These are phyloP conservation scores for Sclerodermus sp. DNA, from an alignment of 2,888 invertebrate genomes.

Conservation along the genomic window DNA sequence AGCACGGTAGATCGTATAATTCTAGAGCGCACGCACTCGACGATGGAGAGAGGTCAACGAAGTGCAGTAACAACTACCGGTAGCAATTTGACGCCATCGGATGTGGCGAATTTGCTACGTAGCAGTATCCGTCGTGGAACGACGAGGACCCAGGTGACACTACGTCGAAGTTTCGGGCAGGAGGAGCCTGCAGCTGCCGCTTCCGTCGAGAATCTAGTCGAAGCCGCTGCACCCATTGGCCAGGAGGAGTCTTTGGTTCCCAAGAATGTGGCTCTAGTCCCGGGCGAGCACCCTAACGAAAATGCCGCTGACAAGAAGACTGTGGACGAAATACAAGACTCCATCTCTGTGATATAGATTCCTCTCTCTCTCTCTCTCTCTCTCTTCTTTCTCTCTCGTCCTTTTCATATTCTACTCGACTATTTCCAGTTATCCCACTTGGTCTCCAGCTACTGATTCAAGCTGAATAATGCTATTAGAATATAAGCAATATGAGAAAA, in stretches of 20 bases:
- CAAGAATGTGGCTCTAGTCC: constrained; percentile 46
- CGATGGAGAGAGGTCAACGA: constrained; percentile 32
- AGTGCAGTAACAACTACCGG: constrained; percentile 29
- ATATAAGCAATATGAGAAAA: no score
- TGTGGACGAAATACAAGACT: constrained; percentile 48
- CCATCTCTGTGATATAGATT: constrained; percentile 57
- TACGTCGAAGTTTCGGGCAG: constrained; percentile 41
- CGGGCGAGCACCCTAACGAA: constrained; percentile 26
- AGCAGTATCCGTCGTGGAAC: constrained; percentile 63
- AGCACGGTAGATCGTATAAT: constrained; percentile 33
- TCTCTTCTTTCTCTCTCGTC: no score
- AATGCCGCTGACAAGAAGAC: constrained; percentile 49
- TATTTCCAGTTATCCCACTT: no score
- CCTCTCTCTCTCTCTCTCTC: no score
- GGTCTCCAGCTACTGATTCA: no score
- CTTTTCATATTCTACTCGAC: no score
- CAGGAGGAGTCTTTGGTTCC: constrained; percentile 43
- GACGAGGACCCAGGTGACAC: constrained; percentile 45
- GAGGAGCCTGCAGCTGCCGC: constrained; percentile 38
- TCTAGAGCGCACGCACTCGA: constrained; percentile 41
- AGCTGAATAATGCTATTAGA: no score
- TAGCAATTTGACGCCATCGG: constrained; percentile 61
- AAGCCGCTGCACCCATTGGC: constrained; percentile 54
- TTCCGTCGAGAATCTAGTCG: constrained; percentile 52
- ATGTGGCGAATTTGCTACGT: constrained; percentile 63